Base-by-base conservation (phyloP, 2,888 invertebrate genomes). In the Tipula vernalis region DNA sequence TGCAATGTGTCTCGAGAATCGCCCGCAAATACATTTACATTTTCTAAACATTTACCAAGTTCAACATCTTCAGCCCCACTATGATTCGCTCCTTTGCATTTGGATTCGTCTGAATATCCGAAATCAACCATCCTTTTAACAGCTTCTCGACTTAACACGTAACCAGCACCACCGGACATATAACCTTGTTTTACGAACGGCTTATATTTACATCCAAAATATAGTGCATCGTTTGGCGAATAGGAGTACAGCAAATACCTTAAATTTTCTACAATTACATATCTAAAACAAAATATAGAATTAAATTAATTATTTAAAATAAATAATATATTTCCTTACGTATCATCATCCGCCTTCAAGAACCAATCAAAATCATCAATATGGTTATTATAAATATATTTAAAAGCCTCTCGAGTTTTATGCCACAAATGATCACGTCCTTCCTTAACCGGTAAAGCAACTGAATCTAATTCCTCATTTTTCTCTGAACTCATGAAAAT, bases 331-430 rank as follows among this genome's bases (percentile, higher is more conserved):
- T 5, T 44, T 44, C 10, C 8, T 97, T 90, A 99, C 98, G 99
- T 99, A 90, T 99, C 99, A 91, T 99, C 99, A 90, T 99, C 99
- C 15, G 99, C 99, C 91, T 99, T 99, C 89, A 99, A 92, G 91
- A 99, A 99, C 98, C 98, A 99, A 91, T 99, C 98, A 0, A 96
- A 97, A 87, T 98, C 94, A 88, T 98, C 94, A 86, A 95, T 92
- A 90, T 98, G 95, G 90, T 98, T 93, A 88, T 96, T 93, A 90
- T 97, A 96, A 18, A 97, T 95, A 90, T 98, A 97, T 89, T 95
- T 94, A 90, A 98, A 98, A 0, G 98, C 98, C 89, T 95, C 96
- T 91, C 98, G 98, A 0, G 99, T 99, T 92, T 99, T 99, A 3
- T 95, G 98, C 99, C 99, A 99, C n/a, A 99, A 93, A 90, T 96